Evolutionary conservation across 2,888 invertebrate genomes (phyloP).

Genomic region (Meliscaeva auricollis): DNA sequence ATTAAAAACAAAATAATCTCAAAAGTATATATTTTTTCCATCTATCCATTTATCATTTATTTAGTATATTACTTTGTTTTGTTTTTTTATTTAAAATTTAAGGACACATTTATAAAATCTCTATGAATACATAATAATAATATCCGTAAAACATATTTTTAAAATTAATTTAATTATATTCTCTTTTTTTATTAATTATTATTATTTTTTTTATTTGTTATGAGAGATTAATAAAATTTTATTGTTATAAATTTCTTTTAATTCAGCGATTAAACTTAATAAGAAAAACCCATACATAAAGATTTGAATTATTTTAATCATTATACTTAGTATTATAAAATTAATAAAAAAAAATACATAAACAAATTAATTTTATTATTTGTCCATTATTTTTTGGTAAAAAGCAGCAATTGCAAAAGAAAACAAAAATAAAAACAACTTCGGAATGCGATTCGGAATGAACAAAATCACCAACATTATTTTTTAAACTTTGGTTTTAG

Average conservation of each 20-base stretch:
- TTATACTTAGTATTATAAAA: too few species aligned
- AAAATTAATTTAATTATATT: slow-evolving; percentile 25
- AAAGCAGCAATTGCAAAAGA: slow-evolving; percentile 18
- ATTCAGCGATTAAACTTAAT: slow-evolving; percentile 31
- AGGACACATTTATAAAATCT: slow-evolving; percentile 75
- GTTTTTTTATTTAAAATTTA: slow-evolving; percentile 64
- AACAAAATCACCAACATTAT: slow-evolving; percentile 55
- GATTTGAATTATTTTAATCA: too few species aligned
- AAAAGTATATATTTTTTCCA: neutral
- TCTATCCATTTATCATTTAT: slow-evolving; percentile 57
- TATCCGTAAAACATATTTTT: slow-evolving; percentile 57
- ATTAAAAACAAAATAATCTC: neutral
- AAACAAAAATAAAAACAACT: slow-evolving; percentile 7
- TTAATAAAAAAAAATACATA: too few species aligned
- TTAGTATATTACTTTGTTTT: slow-evolving; percentile 39
- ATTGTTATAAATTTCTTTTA: slow-evolving; percentile 27
- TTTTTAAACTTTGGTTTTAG: slow-evolving; percentile 25
- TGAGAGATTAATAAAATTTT: slow-evolving; percentile 36
- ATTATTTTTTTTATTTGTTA: slow-evolving; percentile 8
- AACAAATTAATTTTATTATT: slow-evolving; percentile 20
- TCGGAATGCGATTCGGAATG: slow-evolving; percentile 74
- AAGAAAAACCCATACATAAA: neutral
- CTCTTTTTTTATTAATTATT: slow-evolving; percentile 18
- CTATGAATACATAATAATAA: slow-evolving; percentile 70
- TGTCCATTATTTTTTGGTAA: slow-evolving; percentile 21